phyloP scores from a whole-genome alignment of 2,888 invertebrate genomes.

The Hemicrepidius hirtus region DNA sequence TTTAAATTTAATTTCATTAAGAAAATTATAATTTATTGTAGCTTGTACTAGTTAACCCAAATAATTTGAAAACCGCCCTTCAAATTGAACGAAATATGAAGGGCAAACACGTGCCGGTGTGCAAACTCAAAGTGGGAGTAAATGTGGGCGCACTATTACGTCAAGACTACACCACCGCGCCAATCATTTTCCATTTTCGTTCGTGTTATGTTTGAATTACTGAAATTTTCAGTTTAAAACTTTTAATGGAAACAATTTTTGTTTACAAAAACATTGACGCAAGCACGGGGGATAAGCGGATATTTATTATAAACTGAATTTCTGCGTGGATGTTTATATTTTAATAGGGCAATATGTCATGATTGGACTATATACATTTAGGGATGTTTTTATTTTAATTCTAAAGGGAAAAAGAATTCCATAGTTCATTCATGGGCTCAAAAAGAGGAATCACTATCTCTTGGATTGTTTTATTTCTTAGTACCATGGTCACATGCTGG shows the following conservation, averaged over 20 bases:
- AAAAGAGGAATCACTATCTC: no score
- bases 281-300: neutral
- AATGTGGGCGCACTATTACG: slow-evolving; percentile 21
- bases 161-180: slow-evolving; percentile 21
- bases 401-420: no score
- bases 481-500: no score
- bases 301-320: neutral
- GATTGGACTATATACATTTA: no score
- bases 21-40: no score
- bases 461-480: no score
- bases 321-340: neutral
- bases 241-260: slow-evolving; percentile 23
- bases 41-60: neutral
- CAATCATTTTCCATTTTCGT: slow-evolving; percentile 22
- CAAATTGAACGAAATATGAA: slow-evolving; percentile 16
- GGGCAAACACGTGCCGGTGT: slow-evolving; percentile 29
- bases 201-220: slow-evolving; percentile 7
- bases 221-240: slow-evolving; percentile 19
- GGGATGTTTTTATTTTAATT: no score
- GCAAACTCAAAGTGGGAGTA: neutral
- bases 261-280: slow-evolving; percentile 15
- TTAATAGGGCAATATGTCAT: neutral
- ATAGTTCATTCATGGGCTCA: no score
- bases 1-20: no score
- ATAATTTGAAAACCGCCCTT: slow-evolving; percentile 2